Evolutionary conservation across 2,113 vertebrate genomes (phyloP), one percentile per base, ranked within the genome.

Genomic region (Solea solea): DNA sequence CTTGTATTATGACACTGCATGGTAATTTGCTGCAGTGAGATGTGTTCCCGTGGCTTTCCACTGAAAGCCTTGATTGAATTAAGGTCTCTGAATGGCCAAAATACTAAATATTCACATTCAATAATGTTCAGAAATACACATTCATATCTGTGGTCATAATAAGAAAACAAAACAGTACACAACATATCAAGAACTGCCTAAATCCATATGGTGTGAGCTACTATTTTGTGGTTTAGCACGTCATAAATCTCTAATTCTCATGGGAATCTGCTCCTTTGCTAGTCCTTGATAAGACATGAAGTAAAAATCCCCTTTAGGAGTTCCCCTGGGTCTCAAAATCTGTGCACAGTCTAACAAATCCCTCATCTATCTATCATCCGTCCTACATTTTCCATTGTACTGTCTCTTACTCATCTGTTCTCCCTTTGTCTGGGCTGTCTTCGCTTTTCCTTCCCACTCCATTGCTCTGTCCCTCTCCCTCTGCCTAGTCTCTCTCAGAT

Each of bases 221-320:
- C 58, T 59, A 51, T 79, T 69, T 61, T 82, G 67, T 34, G 80
- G 78, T 75, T 80, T 72, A 83, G 81, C 75, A 76, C 25, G 10
- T 67, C 83, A 74, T 87, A 83, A 89, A 87, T 87, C 85, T 85
- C 73, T 39, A 45, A 27, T 67, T 83, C 77, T 83, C 83, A 41
- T 16, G 74, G 82, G 76, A 49, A 81, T 57, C 68, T 44, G 49
- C 73, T 82, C 42, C 34, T 40, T 65, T 44, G 60, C 78, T 6
- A 34, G 55, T 53, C 58, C 55, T 16, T 13, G 69, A 83, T 49
- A 65, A 83, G 42, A 45, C 15, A 50, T 9, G 21, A n/a, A 8
- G 9, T 8, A 28, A 72, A 70, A 74, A 68, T 66, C 46, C 62
- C 66, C 9, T 2, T 8, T 9, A 60, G 59, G 58, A 62, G 58